phyloP scores from a whole-genome alignment of 2,113 vertebrate genomes.

The Leptobrachium ailaonicum region DNA sequence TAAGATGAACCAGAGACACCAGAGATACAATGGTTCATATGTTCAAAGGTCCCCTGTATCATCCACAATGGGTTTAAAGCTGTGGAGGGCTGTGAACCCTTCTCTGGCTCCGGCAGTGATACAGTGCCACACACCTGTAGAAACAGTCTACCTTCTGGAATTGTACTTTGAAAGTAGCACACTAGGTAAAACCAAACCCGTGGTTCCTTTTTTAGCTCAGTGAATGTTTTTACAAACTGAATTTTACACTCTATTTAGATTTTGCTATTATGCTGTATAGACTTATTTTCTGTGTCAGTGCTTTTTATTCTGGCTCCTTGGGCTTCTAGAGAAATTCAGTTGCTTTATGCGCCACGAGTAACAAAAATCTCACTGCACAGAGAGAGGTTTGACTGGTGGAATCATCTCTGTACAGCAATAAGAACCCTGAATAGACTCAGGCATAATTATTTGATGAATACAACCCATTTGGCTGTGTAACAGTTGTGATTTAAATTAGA shows the following conservation, averaged over 20 bases:
- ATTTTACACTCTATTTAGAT: not conserved
- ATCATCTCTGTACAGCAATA: constrained; percentile 15
- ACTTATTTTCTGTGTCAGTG: not conserved
- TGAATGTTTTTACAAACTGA: not conserved
- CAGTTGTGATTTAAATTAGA: constrained; percentile 56
- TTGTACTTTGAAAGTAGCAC: not conserved
- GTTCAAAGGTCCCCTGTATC: no score
- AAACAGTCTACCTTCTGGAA: no score
- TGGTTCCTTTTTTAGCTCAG: not conserved
- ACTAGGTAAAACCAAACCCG: not conserved
- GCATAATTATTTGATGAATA: constrained; percentile 46
- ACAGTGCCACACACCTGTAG: no score
- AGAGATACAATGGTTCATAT: no score
- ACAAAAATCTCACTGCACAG: constrained; percentile 10
- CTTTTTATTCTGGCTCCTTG: not conserved
- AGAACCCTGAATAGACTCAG: constrained; percentile 20
- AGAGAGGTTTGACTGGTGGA: constrained; percentile 29
- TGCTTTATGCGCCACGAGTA: constrained; percentile 4
- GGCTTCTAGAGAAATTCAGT: constrained; percentile 18
- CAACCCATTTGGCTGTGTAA: constrained; percentile 21
- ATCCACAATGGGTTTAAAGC: no score
- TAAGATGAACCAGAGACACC: no score
- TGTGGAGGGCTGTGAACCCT: no score
- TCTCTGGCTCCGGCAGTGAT: no score
- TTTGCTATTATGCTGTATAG: not conserved